phyloP scores from a whole-genome alignment of 2,113 vertebrate genomes.

The Brienomyrus brachyistius region DNA sequence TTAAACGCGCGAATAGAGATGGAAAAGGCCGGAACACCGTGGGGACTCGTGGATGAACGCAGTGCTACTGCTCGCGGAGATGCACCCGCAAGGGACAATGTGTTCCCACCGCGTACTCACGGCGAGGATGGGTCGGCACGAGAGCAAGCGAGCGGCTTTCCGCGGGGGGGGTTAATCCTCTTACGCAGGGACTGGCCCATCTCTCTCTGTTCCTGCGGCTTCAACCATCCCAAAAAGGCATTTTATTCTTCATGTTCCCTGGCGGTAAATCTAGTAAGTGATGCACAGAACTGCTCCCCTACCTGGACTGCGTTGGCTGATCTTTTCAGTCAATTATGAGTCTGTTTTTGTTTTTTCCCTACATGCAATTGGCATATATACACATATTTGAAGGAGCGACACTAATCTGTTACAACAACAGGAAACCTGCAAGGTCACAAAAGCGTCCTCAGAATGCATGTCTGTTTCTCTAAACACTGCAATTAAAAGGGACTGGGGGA shows the following conservation, averaged over 20 bases:
- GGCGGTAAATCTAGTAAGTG: neutral
- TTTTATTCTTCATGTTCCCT: neutral
- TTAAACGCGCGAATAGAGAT: neutral
- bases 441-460: neutral
- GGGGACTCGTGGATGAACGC: neutral
- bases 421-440: neutral
- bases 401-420: neutral
- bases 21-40: neutral
- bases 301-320: neutral
- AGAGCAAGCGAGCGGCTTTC: neutral
- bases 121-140: neutral
- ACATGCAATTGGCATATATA: slow-evolving; percentile 1
- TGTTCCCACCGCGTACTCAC: neutral
- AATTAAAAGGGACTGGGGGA: neutral
- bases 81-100: neutral
- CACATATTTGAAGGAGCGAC: neutral
- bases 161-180: neutral
- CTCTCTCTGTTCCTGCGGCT: neutral
- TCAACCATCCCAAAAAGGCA: neutral
- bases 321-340: neutral
- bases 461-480: neutral
- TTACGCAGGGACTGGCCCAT: neutral
- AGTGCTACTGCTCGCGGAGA: neutral
- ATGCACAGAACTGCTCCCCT: neutral
- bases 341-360: neutral